Evolutionary conservation across 2,888 invertebrate genomes (phyloP).

Genomic region (Meandrusa payeni): DNA sequence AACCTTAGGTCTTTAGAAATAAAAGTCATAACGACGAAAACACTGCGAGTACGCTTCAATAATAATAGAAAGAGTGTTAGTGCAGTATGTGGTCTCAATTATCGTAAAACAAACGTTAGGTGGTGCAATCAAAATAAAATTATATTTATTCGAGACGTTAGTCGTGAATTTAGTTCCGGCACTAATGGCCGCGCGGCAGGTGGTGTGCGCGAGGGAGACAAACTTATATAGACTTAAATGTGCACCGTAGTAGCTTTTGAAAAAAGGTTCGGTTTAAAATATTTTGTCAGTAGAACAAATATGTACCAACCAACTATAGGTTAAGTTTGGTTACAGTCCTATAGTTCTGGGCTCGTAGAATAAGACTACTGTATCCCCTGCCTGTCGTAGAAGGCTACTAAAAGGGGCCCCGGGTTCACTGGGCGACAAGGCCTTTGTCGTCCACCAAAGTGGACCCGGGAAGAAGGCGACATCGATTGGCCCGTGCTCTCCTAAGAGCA

Average conservation of each 20-base stretch:
- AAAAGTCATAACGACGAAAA: neutral
- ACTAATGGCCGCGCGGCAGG: conserved; percentile 63
- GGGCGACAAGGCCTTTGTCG: too few relatives aligned
- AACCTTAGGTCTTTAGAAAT: neutral
- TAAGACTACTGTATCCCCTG: too few relatives aligned
- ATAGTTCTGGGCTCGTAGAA: too few relatives aligned
- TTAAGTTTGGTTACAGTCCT: too few relatives aligned
- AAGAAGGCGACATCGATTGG: too few relatives aligned
- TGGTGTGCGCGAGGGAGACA: conserved; percentile 43
- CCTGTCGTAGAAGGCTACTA: too few relatives aligned
- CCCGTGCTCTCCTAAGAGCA: too few relatives aligned
- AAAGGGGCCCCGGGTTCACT: too few relatives aligned
- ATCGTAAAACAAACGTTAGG: conserved; percentile 38
- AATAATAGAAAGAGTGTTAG: conserved; percentile 23
- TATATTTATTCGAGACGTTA: conserved; percentile 65
- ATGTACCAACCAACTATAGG: too few relatives aligned
- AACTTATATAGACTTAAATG: conserved; percentile 30
- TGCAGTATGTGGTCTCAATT: conserved; percentile 31
- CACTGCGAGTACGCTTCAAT: neutral
- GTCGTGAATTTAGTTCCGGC: conserved; percentile 60
- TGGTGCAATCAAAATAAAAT: conserved; percentile 39
- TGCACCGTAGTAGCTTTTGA: neutral
- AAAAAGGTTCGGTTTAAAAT: conserved; percentile 10
- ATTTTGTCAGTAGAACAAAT: neutral
- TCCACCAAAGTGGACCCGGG: too few relatives aligned